Base-by-base conservation (phyloP, 2,888 invertebrate species). In the Sarcophaga subvicina region DNA sequence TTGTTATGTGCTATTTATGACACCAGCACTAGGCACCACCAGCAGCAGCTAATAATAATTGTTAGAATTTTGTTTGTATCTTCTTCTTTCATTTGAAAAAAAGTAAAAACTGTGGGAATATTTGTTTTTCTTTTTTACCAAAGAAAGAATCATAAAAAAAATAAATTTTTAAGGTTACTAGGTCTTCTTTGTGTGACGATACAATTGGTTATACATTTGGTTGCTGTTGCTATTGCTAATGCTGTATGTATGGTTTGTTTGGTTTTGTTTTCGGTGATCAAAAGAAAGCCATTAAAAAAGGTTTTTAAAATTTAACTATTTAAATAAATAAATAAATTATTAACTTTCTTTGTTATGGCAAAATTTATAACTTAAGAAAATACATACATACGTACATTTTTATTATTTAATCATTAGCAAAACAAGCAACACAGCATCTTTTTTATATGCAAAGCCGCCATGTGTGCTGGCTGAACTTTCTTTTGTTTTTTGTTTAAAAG, bases 291-390 rank as follows among this genome's bases (percentile, higher is more conserved):
- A 75, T 63, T 45, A 45, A 14, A 17, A 54, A 54, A 1, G 5
- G 4, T 14, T 54, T 54, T 14, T 3, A 54, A 14, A 54, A 3
- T 1, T 54, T 14, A 12, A 14, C 54, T 49, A 75, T 63, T 63
- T 75, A 47, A 22, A 75, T 59, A 72, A 60, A 54, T 54, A 54
- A 54, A 54, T 54, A 54, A 54, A 37, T 73, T 45, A 47, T 62
- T 27, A 67, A 67, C 76, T 77, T 77, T 77, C 76, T 47, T 73
- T 63, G 66, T 67, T 77, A n/a, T 66, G 11, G 49, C n/a, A 22
- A 47, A 47, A 69, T 69, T 17, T 62, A 62, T 62, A 62, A 20
- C 10, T 62, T 11, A 11, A 22, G 22, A 0, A 62, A 62, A 62
- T 20, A 62, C 4, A 67, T 67, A 62, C 2, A 62, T 10, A 62